phyloP scores from a whole-genome alignment of 1,140 invertebrate species.

The Aplysia californica region DNA sequence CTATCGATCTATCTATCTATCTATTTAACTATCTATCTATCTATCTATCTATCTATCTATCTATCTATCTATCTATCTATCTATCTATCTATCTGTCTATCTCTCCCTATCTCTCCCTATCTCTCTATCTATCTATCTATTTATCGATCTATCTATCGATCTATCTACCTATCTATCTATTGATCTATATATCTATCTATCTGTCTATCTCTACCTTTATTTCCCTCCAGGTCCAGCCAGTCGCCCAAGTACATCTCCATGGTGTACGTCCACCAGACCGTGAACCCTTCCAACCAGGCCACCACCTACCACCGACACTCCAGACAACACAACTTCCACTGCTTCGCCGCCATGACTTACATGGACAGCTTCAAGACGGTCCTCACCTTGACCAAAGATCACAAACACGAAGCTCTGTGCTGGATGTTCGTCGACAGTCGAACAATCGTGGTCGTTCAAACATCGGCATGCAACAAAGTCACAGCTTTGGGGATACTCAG shows the following conservation, averaged over 20 bases:
- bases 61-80: no score
- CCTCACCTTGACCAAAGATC: neutral
- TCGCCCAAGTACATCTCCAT: neutral
- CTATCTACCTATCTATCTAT: no score
- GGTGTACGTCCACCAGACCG: neutral
- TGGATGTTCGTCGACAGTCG: neutral
- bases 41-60: no score
- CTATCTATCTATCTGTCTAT: no score
- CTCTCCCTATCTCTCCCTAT: no score
- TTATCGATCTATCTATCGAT: no score
- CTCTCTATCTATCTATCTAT: no score
- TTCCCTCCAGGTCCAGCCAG: neutral
- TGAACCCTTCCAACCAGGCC: neutral
- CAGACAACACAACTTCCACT: neutral
- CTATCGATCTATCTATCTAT: no score
- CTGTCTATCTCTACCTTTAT: no score
- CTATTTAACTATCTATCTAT: no score
- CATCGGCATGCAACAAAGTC: conserved; percentile 11
- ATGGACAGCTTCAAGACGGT: neutral
- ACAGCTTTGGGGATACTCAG: neutral
- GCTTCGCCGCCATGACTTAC: conserved; percentile 11
- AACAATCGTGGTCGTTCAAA: neutral
- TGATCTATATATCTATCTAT: no score
- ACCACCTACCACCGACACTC: neutral
- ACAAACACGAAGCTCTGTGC: conserved; percentile 5